Base-by-base conservation (phyloP, 1,140 invertebrate species). In the Papilio aristodemus region DNA sequence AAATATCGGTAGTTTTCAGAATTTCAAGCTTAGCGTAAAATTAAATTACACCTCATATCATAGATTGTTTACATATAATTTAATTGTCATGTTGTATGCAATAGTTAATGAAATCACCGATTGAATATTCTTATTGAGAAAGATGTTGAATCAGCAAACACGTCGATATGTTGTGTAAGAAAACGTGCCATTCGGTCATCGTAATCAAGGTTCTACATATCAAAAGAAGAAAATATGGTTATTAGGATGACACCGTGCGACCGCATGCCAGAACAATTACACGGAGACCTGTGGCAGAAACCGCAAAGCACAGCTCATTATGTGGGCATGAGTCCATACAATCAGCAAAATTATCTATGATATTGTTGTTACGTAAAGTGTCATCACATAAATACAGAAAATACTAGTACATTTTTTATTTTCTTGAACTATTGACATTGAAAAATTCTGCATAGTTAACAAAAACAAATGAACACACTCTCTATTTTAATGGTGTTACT, bases 241-340 rank as follows among this genome's bases (percentile, higher is more conserved):
- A 86, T 87, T 85, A 77, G 75, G 85, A 88, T 81, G 86, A 81
- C 85, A 83, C 76, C 60, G 67, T 60, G 69, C 76, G 74, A 90
- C 87, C 87, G 73, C 87, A 90, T 79, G 87, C 85, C 87, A 86
- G 71, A 74, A 72, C 86, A 81, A 90, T 90, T 88, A 90, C 81
- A 73, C 72, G 60, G 72, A 78, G 75, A 77, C 72, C 73, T 84
- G 73, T 80, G 79, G 80, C 80, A 72, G 75, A 78, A 84, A 90
- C 87, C 87, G 71, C 87, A 88, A 66, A 71, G 59, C 67, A 69
- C 64, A 73, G 67, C 8, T 17, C 19, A 4, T 43, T 17, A 43
- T 43, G 38, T 67, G 27, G 2, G 39, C 67, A 46, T 43, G 41
- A 54, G 46, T 6, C 14, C 46, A 54, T 54, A 54, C 46, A 54